Base-by-base conservation (phyloP, 2,888 invertebrate genomes). In the Hetaerina titia region DNA sequence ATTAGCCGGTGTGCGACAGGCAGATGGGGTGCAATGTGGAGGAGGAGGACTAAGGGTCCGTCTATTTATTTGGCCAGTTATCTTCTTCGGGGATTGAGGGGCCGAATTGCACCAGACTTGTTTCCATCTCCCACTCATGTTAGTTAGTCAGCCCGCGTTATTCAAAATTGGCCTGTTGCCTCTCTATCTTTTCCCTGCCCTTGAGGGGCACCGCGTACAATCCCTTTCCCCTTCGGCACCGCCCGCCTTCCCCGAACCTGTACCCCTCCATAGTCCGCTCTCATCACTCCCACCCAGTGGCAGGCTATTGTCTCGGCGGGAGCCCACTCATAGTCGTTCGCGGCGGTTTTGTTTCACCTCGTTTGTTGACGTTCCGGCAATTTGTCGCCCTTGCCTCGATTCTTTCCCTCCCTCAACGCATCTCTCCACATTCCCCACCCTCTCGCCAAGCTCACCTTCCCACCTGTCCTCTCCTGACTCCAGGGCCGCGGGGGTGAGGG, bases 311-410 rank as follows among this genome's bases (percentile, higher is more conserved):
- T 90, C 63, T 90, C 90, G 25, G 64, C 15, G 31, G 31, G 4
- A 25, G 63, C 90, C 17, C 90, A 1, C 31, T 63, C 57, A 89
- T 58, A n/a, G 89, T 89, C 89, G n/a, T n/a, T 89, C 63, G 63
- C 63, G 63, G 69, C 56, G 69, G 92, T 92, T 56, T 69, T 92
- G 92, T 92, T 74, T 92, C 69, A 17, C 56, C 90, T 92, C 92
- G n/a, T 56, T 69, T 92, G 45, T 92, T 92, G 64, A 92, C 92
- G 25, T 45, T 64, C 9, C 56, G 74, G 69, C 69, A 74, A 57
- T 92, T 74, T 92, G 74, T 92, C 69, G 69, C 45, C 64, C 45
- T 25, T 31, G 9, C 81, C 15, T 9, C 81, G 11, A 81, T 81
- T 81, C 31, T 81, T 81, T 25, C 69, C n/a, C 9, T n/a, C n/a